These are phyloP conservation scores for Mantis religiosa DNA, from an alignment of 2,888 invertebrate genomes.

Conservation along the genomic window DNA sequence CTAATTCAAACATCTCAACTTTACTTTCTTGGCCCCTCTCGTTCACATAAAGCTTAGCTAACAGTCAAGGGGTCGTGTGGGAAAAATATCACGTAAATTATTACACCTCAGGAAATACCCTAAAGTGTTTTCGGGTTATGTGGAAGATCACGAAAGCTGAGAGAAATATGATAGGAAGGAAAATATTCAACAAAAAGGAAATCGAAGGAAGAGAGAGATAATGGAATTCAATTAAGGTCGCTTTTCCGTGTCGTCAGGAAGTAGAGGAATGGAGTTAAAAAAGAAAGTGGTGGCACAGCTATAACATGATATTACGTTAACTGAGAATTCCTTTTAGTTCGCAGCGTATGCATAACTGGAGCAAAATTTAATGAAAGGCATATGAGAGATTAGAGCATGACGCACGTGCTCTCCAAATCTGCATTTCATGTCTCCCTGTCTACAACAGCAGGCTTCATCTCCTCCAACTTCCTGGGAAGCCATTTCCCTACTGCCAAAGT, in stretches of 20 bases:
- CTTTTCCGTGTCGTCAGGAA: neutral
- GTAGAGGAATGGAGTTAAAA: neutral
- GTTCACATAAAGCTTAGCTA: neutral
- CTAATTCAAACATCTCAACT: neutral
- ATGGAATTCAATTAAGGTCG: neutral
- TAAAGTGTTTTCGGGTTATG: neutral
- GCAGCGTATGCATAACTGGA: neutral
- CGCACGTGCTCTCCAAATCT: neutral
- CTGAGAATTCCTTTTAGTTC: neutral
- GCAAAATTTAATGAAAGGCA: neutral
- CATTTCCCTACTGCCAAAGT: neutral
- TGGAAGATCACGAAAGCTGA: neutral
- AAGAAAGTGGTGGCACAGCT: neutral
- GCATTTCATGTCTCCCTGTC: neutral
- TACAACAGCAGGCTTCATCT: neutral
- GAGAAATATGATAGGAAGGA: neutral
- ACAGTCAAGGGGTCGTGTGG: neutral
- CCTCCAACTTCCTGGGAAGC: neutral
- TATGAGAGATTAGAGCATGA: neutral
- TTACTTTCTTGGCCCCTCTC: neutral
- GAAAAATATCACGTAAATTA: neutral
- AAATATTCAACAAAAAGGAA: neutral
- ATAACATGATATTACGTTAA: neutral
- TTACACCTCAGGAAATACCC: neutral
- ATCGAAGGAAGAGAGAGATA: neutral